These are phyloP conservation scores for Aldrovandia affinis DNA, from an alignment of 2,797 vertebrate species.

Conservation along the genomic window DNA sequence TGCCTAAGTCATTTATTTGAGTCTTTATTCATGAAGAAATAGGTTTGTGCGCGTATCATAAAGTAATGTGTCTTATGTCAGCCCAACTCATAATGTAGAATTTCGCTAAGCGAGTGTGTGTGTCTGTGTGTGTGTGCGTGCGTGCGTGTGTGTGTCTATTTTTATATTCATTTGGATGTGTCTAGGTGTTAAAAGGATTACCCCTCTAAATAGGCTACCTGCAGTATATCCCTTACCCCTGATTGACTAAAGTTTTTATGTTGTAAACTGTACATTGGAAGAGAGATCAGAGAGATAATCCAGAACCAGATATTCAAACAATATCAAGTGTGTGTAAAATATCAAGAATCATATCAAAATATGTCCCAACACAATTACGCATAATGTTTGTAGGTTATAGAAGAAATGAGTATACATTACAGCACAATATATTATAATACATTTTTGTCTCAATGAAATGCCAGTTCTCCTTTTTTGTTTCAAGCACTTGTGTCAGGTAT, in stretches of 20 bases:
- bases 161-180: constrained; percentile 44
- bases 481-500: not conserved
- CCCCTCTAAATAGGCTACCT: constrained; percentile 46
- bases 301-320: not conserved
- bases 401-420: not conserved
- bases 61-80: not conserved
- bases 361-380: not conserved
- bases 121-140: not conserved
- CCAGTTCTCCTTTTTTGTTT: too few relatives aligned
- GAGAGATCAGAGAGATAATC: not conserved
- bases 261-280: not conserved
- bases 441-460: not conserved
- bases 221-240: constrained; percentile 34
- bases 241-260: not conserved
- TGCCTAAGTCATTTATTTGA: not conserved
- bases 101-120: not conserved
- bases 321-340: not conserved
- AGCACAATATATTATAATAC: not conserved
- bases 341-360: not conserved
- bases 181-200: constrained; percentile 52
- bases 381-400: not conserved
- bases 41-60: not conserved
- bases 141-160: constrained; percentile 23
- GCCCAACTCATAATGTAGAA: not conserved
- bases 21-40: not conserved